Percentiles rank a stretch among this genome's conserved stretches.
These are phyloP conservation scores for Andrena hattorfiana DNA, from an alignment of 2,888 invertebrate genomes.

Conservation along the genomic window DNA sequence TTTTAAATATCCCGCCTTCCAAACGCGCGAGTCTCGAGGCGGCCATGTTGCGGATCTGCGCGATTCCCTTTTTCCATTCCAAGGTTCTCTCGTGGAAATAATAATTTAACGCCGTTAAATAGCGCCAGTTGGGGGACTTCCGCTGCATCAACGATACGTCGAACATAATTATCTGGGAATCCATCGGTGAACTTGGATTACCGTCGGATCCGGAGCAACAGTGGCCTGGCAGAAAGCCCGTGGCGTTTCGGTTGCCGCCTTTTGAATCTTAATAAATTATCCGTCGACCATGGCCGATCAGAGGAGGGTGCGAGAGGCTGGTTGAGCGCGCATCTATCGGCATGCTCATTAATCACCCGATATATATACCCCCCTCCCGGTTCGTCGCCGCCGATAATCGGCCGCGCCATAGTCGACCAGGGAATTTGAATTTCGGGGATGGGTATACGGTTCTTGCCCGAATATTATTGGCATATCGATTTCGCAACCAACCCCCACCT, in stretches of 20 bases:
- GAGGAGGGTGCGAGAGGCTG: constrained; percentile 37
- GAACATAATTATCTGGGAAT: constrained; percentile 51
- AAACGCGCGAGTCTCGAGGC: too few relatives aligned
- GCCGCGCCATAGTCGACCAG: constrained; percentile 66
- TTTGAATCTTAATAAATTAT: constrained; percentile 82
- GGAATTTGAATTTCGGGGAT: constrained; percentile 73
- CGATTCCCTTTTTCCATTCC: too few relatives aligned
- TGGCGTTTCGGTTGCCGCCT: constrained; percentile 62
- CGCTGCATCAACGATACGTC: constrained; percentile 28
- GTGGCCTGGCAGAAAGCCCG: constrained; percentile 62
- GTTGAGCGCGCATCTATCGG: constrained; percentile 72
- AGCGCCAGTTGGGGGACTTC: constrained; percentile 5
- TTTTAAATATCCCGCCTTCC: too few relatives aligned
- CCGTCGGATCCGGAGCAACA: constrained; percentile 55
- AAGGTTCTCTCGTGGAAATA: background rate
- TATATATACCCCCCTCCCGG: constrained; percentile 60
- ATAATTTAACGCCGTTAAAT: background rate
- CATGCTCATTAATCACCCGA: constrained; percentile 79
- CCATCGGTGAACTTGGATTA: constrained; percentile 49
- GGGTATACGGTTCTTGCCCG: constrained; percentile 61
- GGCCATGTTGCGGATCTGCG: too few relatives aligned
- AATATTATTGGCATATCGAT: constrained; percentile 71
- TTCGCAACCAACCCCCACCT: constrained; percentile 13
- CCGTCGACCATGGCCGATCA: constrained; percentile 52
- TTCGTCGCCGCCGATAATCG: constrained; percentile 74